phyloP scores from a whole-genome alignment of 2,797 vertebrate species.

The Chelmon rostratus region DNA sequence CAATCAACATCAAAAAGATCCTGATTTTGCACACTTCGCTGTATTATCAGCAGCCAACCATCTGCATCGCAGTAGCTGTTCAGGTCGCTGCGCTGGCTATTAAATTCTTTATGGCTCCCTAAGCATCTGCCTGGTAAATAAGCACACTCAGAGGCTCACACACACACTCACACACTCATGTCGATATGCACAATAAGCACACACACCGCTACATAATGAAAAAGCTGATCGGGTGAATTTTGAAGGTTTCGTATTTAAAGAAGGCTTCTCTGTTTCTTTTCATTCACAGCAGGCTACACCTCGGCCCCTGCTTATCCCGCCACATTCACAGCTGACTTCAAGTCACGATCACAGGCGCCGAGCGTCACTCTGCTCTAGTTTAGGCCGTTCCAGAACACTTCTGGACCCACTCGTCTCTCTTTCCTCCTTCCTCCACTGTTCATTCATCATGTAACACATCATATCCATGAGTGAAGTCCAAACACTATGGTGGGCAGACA shows the following conservation, averaged over 20 bases:
- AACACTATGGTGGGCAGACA: constrained; percentile 21
- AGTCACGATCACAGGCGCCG: constrained; percentile 30
- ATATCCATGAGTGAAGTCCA: constrained; percentile 29
- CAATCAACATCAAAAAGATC: constrained; percentile 60
- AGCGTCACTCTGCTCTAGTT: constrained; percentile 32
- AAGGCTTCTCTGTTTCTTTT: constrained; percentile 31
- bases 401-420: constrained; percentile 3
- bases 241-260: constrained; percentile 25
- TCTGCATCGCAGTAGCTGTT: constrained; percentile 29
- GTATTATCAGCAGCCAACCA: constrained; percentile 36
- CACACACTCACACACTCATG: constrained; percentile 2
- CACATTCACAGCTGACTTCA: constrained; percentile 22
- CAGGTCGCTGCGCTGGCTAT: constrained; percentile 28
- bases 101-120: constrained; percentile 67
- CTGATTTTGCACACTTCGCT: constrained; percentile 56
- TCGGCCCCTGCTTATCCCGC: constrained; percentile 7
- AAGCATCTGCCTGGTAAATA: constrained; percentile 54
- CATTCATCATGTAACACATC: constrained; percentile 70
- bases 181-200: constrained; percentile 1
- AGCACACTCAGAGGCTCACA: constrained; percentile 29
- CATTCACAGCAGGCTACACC: not conserved
- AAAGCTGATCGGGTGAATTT: constrained; percentile 47
- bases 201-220: constrained; percentile 26
- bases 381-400: constrained; percentile 17
- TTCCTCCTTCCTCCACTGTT: constrained; percentile 34